Conservation (phyloP, 2,888 invertebrate species). For the Drosophila pseudotalamancana region DNA sequence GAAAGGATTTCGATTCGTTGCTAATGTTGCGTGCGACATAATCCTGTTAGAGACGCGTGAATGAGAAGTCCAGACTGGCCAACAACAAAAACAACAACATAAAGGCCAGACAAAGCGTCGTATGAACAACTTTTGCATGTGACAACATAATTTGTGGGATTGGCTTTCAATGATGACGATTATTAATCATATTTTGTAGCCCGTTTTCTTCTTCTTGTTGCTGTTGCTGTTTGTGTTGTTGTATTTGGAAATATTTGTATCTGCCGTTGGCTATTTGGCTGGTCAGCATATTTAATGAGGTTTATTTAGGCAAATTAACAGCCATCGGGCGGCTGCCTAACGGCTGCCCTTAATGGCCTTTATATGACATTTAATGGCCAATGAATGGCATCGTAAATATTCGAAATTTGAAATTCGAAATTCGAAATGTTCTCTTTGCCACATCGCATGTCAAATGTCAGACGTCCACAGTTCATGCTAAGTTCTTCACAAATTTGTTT, state of each 20-base stretch:
- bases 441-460: slow-evolving; percentile 60
- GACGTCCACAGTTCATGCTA: slow-evolving; percentile 2
- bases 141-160: slow-evolving; percentile 78
- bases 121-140: slow-evolving; percentile 67
- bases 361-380: slow-evolving; percentile 75
- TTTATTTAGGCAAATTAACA: slow-evolving; percentile 70
- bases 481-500: slow-evolving; percentile 30
- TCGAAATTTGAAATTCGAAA: slow-evolving; percentile 35
- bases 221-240: slow-evolving; percentile 32
- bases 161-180: slow-evolving; percentile 48
- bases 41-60: slow-evolving; percentile 76
- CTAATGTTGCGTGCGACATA: slow-evolving; percentile 75
- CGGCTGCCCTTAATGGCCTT: slow-evolving; percentile 49
- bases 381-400: slow-evolving; percentile 64
- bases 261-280: slow-evolving; percentile 35
- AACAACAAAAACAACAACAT: slow-evolving; percentile 1
- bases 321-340: slow-evolving; percentile 22
- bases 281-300: slow-evolving; percentile 75
- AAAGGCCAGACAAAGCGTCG: slow-evolving; percentile 26
- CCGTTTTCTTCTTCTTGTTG: slow-evolving; percentile 18
- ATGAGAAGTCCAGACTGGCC: slow-evolving; percentile 40
- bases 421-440: slow-evolving; percentile 6
- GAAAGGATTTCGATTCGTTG: slow-evolving; percentile 43
- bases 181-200: slow-evolving; percentile 64
- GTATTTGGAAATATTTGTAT: slow-evolving; percentile 18